A percentile compares a stretch with the other conserved stretches of the same genome.
phyloP scores from a whole-genome alignment of 2,113 vertebrate species.

The Solea senegalensis region DNA sequence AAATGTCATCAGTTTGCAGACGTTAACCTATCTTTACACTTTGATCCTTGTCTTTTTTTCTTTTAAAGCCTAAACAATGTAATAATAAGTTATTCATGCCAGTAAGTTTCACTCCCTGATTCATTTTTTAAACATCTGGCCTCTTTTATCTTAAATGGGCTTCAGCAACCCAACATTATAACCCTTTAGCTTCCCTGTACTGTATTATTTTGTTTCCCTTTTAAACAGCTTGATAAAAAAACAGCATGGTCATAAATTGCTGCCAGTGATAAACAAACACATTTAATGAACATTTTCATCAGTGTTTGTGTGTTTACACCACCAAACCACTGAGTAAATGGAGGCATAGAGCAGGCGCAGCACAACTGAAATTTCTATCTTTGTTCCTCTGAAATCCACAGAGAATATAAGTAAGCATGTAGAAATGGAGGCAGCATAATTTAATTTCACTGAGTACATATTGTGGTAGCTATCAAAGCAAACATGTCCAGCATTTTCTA shows the following conservation, averaged over 20 bases:
- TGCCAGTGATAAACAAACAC: not conserved
- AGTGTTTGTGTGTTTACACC: constrained; percentile 5
- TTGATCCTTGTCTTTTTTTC: too few species aligned
- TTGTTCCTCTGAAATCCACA: constrained; percentile 11
- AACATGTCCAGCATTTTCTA: constrained; percentile 40
- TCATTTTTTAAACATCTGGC: too few species aligned
- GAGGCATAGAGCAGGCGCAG: constrained; percentile 14
- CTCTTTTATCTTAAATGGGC: too few species aligned
- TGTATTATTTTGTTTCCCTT: too few species aligned
- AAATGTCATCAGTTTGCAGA: not conserved
- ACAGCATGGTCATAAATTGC: too few species aligned
- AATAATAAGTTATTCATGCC: too few species aligned
- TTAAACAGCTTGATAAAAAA: too few species aligned
- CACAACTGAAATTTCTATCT: constrained; percentile 16
- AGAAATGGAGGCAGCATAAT: constrained; percentile 37
- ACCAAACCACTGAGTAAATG: constrained; percentile 9
- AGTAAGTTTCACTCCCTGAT: too few species aligned
- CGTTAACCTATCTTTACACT: not conserved
- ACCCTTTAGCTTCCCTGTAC: too few species aligned
- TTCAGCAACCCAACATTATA: too few species aligned
- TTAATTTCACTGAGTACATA: constrained; percentile 39
- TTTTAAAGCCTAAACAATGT: too few species aligned
- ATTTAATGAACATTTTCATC: not conserved
- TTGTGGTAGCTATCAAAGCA: constrained; percentile 36
- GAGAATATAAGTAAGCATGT: constrained; percentile 19